Conservation (phyloP, 2,113 vertebrate genomes). For the Pseudonaja textilis region DNA sequence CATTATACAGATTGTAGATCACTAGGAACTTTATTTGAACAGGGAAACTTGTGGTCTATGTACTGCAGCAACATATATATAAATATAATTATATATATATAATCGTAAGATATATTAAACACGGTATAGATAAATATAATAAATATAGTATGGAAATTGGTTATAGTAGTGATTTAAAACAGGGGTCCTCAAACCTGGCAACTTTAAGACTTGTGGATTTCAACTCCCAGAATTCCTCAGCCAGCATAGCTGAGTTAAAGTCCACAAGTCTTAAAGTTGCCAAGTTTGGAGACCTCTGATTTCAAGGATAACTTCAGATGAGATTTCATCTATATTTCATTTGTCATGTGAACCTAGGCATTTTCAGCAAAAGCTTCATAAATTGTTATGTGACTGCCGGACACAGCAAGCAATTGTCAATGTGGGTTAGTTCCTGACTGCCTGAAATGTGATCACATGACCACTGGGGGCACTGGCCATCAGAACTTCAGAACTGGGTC, state of each 20-base stretch:
- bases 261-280: too few species aligned
- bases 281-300: too few species aligned
- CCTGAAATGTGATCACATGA: neutral
- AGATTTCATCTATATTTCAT: neutral
- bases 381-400: neutral
- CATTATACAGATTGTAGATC: neutral
- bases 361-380: neutral
- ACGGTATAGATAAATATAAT: neutral
- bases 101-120: neutral
- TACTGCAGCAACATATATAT: neutral
- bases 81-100: neutral
- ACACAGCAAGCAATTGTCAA: neutral
- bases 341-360: neutral
- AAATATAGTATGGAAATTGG: neutral
- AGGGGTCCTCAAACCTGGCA: too few species aligned
- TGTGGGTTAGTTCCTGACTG: neutral
- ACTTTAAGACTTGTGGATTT: too few species aligned
- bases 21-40: neutral
- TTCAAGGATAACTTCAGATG: neutral
- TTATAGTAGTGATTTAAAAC: neutral
- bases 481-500: neutral
- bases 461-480: neutral
- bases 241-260: too few species aligned
- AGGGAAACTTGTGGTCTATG: neutral
- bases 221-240: too few species aligned